Evolutionary conservation across 1,140 invertebrate species (phyloP).

Genomic region (Eumeta japonica): DNA sequence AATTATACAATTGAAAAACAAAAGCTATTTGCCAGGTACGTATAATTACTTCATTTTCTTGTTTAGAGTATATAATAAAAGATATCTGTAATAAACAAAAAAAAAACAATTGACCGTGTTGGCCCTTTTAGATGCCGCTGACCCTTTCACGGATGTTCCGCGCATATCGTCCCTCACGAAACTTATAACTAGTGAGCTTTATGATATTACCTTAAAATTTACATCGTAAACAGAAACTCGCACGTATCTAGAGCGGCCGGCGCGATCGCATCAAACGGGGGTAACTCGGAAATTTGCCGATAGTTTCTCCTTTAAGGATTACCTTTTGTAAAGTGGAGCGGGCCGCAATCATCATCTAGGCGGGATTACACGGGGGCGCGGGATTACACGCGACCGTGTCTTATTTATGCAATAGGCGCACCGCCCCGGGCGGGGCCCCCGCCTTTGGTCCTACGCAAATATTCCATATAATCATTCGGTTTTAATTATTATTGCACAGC

Average conservation of each 20-base stretch:
- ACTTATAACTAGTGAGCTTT: too few relatives aligned
- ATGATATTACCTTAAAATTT: slow-evolving; percentile 54
- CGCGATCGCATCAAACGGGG: slow-evolving; percentile 46
- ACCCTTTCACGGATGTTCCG: too few relatives aligned
- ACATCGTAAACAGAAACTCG: slow-evolving; percentile 53
- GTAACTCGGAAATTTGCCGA: slow-evolving; percentile 25
- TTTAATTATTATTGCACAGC: slow-evolving; percentile 56
- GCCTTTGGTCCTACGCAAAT: slow-evolving; percentile 50
- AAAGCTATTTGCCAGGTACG: too few relatives aligned
- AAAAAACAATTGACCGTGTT: too few relatives aligned
- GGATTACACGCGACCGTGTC: slow-evolving; percentile 42
- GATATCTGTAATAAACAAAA: too few relatives aligned
- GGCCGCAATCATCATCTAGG: slow-evolving; percentile 52
- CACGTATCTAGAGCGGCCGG: too few relatives aligned
- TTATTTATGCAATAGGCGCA: slow-evolving; percentile 43
- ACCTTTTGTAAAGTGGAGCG: slow-evolving; percentile 56
- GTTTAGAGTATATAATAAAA: too few relatives aligned
- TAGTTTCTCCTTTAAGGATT: slow-evolving; percentile 50
- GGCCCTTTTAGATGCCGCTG: too few relatives aligned
- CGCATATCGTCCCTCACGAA: too few relatives aligned
- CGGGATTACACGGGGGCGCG: slow-evolving; percentile 42
- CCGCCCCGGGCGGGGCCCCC: slow-evolving; percentile 27
- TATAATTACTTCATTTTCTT: too few relatives aligned
- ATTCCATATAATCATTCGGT: slow-evolving; percentile 54
- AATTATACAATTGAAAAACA: too few relatives aligned